Base-by-base conservation (phyloP, 2,888 invertebrate species). In the Ephialtes manifestator region DNA sequence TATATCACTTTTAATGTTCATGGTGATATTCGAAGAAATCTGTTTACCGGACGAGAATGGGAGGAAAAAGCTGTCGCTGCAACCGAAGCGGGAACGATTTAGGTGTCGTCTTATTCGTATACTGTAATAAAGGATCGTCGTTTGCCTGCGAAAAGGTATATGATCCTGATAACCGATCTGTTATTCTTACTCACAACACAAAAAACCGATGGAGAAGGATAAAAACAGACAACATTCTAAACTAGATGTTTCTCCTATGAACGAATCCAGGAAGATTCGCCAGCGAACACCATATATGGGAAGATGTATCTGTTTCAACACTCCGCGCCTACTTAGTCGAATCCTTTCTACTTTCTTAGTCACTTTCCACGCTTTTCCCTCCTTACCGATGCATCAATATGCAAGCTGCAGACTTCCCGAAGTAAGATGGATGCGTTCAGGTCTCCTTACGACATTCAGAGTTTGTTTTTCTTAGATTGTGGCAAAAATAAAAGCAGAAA, bases 301-400 rank as follows among this genome's bases (percentile, higher is more conserved):
- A 67, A 75, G 78, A 48, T 51, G 46, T n/a, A 63, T 67, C 75
- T 58, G 67, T 84, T 68, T 75, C 81, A 60, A 58, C 58, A 51
- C 75, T 74, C 79, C 35, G 74, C 60, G 84, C 81, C 76, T 77
- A 80, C 77, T 76, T 80, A 81, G 84, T 82, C 82, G 75, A 74
- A 81, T 87, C 74, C 80, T 63, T 81, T 70, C 68, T 11, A 2
- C 11, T 76, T 53, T 55, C 72, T 43, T 63, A 65, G 46, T 51
- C 35, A 43, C 75, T 65, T 77, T 67, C 75, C 70, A 46, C 39
- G n/a, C 28, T 24, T 46, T 39, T 65, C 46, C 11, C 46, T 48
- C 72, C n/a, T 43, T 28, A 58, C 81, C 82, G 82, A 81, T 86
- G 89, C 90, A 92, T 92, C 92, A 90, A 86, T 90, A 92, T 92